These are phyloP conservation scores for Himalopsyche tibetana DNA, from an alignment of 2,888 invertebrate genomes.

Conservation along the genomic window DNA sequence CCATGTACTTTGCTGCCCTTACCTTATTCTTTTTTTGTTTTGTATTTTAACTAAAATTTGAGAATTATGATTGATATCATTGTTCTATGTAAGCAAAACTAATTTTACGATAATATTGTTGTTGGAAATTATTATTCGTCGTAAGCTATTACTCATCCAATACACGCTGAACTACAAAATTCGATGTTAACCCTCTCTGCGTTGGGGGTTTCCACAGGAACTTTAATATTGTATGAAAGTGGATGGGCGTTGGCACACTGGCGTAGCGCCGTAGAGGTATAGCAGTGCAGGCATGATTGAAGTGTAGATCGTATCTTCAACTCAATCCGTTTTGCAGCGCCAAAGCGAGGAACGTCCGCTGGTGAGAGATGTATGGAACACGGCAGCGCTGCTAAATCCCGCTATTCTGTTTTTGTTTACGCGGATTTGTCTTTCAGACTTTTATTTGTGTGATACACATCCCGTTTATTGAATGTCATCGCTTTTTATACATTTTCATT, in stretches of 20 bases:
- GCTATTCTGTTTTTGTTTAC: slow-evolving; percentile 12
- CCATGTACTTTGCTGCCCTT: no score
- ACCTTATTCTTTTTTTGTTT: no score
- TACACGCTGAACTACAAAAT: not conserved
- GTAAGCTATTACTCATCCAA: not conserved
- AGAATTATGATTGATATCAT: no score
- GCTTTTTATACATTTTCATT: not conserved
- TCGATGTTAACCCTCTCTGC: slow-evolving; percentile 14
- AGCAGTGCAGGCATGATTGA: slow-evolving; percentile 54
- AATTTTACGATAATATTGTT: not conserved
- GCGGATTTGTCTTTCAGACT: slow-evolving; percentile 23
- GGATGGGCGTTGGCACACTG: slow-evolving; percentile 8
- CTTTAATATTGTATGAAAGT: slow-evolving; percentile 51
- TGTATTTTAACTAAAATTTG: no score
- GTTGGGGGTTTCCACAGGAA: not conserved
- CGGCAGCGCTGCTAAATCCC: not conserved
- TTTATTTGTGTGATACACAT: not conserved
- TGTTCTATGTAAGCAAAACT: not conserved
- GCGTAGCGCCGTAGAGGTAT: slow-evolving; percentile 17
- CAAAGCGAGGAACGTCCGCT: slow-evolving; percentile 44
- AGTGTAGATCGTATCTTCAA: slow-evolving; percentile 61
- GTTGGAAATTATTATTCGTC: not conserved
- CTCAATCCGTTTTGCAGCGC: slow-evolving; percentile 57
- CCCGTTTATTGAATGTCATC: not conserved
- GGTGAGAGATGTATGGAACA: slow-evolving; percentile 33